Evolutionary conservation across 2,888 invertebrate genomes (phyloP), one percentile per base, ranked within the genome.

Genomic region (Nomada hirtipes): DNA sequence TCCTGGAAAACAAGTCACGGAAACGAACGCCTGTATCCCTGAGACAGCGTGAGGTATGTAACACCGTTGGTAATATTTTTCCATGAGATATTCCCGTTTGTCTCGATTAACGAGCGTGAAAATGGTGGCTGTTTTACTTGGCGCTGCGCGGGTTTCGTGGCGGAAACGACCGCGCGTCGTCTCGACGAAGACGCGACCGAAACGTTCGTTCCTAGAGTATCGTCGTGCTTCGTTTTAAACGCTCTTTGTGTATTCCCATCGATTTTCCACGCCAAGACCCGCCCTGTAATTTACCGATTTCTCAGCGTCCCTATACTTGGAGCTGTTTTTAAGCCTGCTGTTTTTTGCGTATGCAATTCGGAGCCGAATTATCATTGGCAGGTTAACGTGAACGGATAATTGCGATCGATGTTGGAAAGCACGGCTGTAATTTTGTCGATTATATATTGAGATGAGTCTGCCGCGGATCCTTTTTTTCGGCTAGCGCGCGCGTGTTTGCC

Each of bases 261-360:
- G 89, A 89, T 89, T 89, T 89, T 88, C 86, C 80, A 83, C 88
- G 72, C 76, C 85, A 86, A 89, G 88, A 87, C 89, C 88, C 89
- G 88, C 89, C 89, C 89, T 83, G 80, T 76, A 84, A 79, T 84
- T 83, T 74, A 80, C 76, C 76, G 55, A 26, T 57, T 57, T 79
- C 36, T 69, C 77, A 23, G 52, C 59, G 47, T 68, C 75, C 13
- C 18, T 60, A 26, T 64, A 65, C 23, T 44, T 75, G 47, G 26
- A 23, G 23, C 2, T 36, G 23, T 36, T 36, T 36, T 36, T 36
- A 36, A 7, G 36, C 42, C 44, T 47, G 18, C 15, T 44, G 26
- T 61, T 44, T 36, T 36, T 23, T 10, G 52, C 9, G 55, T 47
- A 15, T 36, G 11, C 47, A 2, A n/a, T 23, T n/a, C 18, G 20